These are phyloP conservation scores for Drosophila virilis DNA, from an alignment of 1,140 invertebrate genomes.

Conservation along the genomic window DNA sequence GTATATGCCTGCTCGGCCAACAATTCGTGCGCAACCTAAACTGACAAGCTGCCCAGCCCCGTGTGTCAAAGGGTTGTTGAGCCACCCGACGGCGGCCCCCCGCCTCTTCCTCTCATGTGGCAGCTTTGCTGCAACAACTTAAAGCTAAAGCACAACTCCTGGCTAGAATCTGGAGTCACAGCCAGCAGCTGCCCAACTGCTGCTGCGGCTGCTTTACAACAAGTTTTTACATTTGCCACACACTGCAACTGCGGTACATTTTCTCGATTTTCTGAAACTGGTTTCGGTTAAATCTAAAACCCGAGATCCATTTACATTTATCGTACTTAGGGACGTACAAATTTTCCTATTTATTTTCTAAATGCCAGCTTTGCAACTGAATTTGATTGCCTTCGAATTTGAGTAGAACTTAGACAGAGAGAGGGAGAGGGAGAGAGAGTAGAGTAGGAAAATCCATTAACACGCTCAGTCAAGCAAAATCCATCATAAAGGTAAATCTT, in stretches of 20 bases:
- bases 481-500: conserved; percentile 75
- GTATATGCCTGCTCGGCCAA: conserved; percentile 69
- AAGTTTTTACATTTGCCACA: conserved; percentile 67
- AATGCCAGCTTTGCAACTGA: conserved; percentile 30
- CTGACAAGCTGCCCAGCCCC: conserved; percentile 44
- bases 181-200: conserved; percentile 27
- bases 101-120: neutral
- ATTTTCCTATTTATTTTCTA: conserved; percentile 1
- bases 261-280: conserved; percentile 58
- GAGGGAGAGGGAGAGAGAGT: neutral
- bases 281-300: conserved; percentile 63
- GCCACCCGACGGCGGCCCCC: conserved; percentile 28
- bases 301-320: conserved; percentile 69
- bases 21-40: conserved; percentile 45
- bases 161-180: conserved; percentile 36
- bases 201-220: conserved; percentile 50
- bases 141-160: conserved; percentile 52
- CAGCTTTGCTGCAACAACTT: conserved; percentile 35
- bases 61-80: conserved; percentile 60
- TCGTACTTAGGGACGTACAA: conserved; percentile 41
- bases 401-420: conserved; percentile 10
- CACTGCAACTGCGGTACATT: conserved; percentile 48
- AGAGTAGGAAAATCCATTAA: conserved; percentile 63
- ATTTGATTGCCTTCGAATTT: conserved; percentile 54
- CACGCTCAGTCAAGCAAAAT: conserved; percentile 71